Conservation (phyloP, 2,113 vertebrate species). For the Lophochroa leadbeateri region DNA sequence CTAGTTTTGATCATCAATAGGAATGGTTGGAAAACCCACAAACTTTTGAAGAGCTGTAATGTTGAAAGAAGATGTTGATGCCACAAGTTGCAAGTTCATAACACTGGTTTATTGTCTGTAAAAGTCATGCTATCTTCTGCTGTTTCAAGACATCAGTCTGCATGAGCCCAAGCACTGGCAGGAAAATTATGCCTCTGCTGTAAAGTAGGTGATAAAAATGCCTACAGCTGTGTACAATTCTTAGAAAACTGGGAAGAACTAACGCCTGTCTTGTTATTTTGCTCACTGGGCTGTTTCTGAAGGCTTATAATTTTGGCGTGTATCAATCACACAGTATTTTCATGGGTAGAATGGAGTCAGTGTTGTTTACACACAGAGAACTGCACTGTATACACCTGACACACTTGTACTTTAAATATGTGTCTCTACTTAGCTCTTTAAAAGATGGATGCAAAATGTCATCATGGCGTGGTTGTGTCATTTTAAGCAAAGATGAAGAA, state of each 20-base stretch:
- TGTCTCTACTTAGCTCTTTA: background rate
- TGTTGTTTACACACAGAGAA: background rate
- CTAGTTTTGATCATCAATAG: background rate
- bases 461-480: accelerated
- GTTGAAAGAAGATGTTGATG: background rate
- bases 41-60: background rate
- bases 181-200: background rate
- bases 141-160: background rate
- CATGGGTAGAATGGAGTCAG: background rate
- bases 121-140: background rate
- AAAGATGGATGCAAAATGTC: background rate
- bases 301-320: background rate
- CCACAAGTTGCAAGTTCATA: background rate
- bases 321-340: background rate
- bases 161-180: background rate
- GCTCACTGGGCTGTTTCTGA: background rate
- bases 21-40: background rate
- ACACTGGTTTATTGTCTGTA: background rate
- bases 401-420: background rate
- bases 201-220: background rate
- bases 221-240: background rate
- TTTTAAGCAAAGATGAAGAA: background rate
- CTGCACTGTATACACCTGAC: accelerated
- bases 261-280: background rate
- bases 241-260: background rate